Conservation (phyloP, 1,140 invertebrate genomes). For the Trichogramma pretiosum region DNA sequence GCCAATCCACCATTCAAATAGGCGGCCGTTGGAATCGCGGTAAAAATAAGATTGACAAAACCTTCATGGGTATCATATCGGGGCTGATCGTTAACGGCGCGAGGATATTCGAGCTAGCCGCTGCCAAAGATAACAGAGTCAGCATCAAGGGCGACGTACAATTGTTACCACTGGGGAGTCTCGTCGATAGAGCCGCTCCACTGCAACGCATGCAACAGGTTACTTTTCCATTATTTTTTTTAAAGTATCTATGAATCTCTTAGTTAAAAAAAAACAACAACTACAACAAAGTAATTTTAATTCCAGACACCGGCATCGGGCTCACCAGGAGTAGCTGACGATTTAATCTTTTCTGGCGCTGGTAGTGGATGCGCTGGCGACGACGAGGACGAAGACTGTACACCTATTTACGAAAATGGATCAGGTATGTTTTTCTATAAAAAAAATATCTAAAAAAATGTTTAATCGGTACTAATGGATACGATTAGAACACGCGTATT, state of each 20-base stretch:
- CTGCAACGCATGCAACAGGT: constrained; percentile 77
- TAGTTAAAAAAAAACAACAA: not conserved
- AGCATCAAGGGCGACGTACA: constrained; percentile 66
- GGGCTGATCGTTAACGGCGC: constrained; percentile 83
- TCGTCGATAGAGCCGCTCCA: constrained; percentile 61
- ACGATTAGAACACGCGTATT: too few species aligned
- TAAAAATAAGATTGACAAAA: constrained; percentile 60
- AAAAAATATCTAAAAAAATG: constrained; percentile 1
- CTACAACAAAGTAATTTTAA: too few species aligned
- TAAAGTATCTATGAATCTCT: too few species aligned
- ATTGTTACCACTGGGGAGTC: constrained; percentile 54
- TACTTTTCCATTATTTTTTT: constrained; percentile 16
- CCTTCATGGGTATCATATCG: constrained; percentile 78
- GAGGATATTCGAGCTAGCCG: constrained; percentile 74
- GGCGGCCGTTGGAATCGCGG: constrained; percentile 72
- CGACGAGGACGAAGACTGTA: constrained; percentile 79
- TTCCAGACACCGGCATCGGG: constrained; percentile 79
- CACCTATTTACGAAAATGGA: constrained; percentile 69
- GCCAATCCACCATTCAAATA: constrained; percentile 81
- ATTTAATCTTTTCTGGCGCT: constrained; percentile 80
- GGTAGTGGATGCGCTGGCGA: constrained; percentile 79
- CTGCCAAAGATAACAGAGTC: constrained; percentile 66
- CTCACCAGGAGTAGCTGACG: constrained; percentile 68
- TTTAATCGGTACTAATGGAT: not conserved
- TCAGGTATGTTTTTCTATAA: constrained; percentile 57